Percentiles rank a stretch among this genome's conserved stretches.
Conservation (phyloP, 1,140 invertebrate genomes). For the Drosophila lowei region DNA sequence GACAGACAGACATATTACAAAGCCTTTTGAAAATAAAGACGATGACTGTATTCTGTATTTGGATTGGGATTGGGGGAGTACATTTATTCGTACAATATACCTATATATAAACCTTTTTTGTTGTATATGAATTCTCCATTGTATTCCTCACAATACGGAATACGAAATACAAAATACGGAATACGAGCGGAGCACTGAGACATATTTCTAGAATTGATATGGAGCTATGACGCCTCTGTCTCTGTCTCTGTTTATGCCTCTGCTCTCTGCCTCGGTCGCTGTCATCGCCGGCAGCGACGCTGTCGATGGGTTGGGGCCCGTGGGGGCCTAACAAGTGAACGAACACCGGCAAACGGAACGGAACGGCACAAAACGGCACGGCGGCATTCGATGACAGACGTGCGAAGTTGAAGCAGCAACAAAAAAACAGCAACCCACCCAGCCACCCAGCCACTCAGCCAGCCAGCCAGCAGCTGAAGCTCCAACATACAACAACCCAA, state of each 20-base stretch:
- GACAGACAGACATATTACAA: conserved; percentile 10
- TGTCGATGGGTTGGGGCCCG: conserved; percentile 20
- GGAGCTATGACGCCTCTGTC: conserved; percentile 50
- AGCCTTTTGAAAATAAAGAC: conserved; percentile 29
- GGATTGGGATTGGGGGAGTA: conserved; percentile 1
- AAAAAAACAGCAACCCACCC: background rate
- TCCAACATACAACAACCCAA: background rate
- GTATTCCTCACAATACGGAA: conserved; percentile 38
- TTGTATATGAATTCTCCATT: conserved; percentile 27
- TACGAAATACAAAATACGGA: conserved; percentile 1
- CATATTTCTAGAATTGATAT: conserved; percentile 70
- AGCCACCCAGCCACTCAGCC: background rate
- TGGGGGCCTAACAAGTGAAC: conserved; percentile 61
- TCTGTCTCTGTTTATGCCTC: no score
- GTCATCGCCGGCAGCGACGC: conserved; percentile 2
- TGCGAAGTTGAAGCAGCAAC: conserved; percentile 56
- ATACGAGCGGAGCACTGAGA: conserved; percentile 40
- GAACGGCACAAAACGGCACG: background rate
- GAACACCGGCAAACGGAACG: conserved; percentile 52
- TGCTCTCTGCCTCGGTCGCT: conserved; percentile 9
- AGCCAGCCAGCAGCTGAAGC: no score
- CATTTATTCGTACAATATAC: conserved; percentile 4
- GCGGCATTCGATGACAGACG: conserved; percentile 63
- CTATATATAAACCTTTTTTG: conserved; percentile 17
- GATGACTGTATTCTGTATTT: conserved; percentile 28